Evolutionary conservation across 2,888 invertebrate species (phyloP).

Genomic region (Cryptus viduatorius): DNA sequence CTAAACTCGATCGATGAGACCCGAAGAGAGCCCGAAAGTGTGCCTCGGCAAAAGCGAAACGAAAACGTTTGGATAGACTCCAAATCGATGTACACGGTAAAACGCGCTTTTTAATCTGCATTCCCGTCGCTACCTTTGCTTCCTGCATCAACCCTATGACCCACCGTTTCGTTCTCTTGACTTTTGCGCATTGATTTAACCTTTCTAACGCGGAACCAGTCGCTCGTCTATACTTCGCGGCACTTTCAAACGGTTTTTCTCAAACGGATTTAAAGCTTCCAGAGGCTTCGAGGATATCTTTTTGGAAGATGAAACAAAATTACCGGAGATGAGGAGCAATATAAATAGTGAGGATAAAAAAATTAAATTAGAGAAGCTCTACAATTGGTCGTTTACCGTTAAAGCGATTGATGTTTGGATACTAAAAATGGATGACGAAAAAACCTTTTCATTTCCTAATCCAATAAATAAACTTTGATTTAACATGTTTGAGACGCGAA

Average conservation of each 20-base stretch:
- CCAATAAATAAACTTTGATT: too few relatives aligned
- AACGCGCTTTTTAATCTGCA: conserved; percentile 21
- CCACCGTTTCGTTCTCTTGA: neutral
- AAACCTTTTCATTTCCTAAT: too few relatives aligned
- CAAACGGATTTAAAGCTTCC: neutral
- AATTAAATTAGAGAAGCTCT: too few relatives aligned
- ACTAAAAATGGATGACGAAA: too few relatives aligned
- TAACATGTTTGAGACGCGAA: too few relatives aligned
- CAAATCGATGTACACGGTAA: conserved; percentile 27
- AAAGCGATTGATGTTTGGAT: too few relatives aligned
- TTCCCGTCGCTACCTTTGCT: conserved; percentile 7
- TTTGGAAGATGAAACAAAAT: neutral
- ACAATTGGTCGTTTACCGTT: too few relatives aligned
- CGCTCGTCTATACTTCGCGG: neutral
- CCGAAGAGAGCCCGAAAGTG: neutral
- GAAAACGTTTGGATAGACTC: conserved; percentile 23
- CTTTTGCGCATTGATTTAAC: neutral
- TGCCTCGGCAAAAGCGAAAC: neutral
- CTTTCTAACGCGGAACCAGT: neutral
- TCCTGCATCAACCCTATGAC: neutral
- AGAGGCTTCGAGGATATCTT: neutral
- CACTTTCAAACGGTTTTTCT: neutral
- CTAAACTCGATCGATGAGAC: conserved; percentile 48
- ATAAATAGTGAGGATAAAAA: neutral
- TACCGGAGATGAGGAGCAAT: neutral